These are phyloP conservation scores for Euzophera pinguis DNA, from an alignment of 2,888 invertebrate species.

Conservation along the genomic window DNA sequence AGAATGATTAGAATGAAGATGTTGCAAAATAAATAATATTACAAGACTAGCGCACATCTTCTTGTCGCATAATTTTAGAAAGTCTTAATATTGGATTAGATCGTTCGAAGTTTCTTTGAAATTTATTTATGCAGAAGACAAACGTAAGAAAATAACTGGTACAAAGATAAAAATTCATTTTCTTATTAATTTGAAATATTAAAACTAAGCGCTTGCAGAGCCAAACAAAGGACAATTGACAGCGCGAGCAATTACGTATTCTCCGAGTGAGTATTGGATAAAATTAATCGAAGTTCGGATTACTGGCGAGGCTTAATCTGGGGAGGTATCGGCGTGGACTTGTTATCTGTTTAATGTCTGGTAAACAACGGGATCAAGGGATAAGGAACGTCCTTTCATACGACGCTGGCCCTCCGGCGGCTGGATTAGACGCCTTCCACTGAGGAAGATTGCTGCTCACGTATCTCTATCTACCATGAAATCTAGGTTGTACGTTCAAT, in stretches of 20 bases:
- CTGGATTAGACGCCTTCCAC: slow-evolving; percentile 65
- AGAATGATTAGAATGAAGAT: no score
- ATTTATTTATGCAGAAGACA: no score
- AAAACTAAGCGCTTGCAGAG: slow-evolving; percentile 12
- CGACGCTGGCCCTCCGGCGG: slow-evolving; percentile 70
- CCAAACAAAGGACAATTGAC: slow-evolving; percentile 36
- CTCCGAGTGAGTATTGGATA: slow-evolving; percentile 72
- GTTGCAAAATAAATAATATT: no score
- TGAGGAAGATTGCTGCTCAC: slow-evolving; percentile 63
- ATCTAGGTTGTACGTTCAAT: not conserved
- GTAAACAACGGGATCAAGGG: slow-evolving; percentile 81
- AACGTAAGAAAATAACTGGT: no score
- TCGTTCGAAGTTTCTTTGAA: no score
- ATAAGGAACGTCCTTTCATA: slow-evolving; percentile 77
- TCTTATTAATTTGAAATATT: not conserved
- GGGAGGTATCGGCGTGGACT: slow-evolving; percentile 76
- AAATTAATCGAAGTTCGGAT: slow-evolving; percentile 79
- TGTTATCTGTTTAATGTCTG: slow-evolving; percentile 81
- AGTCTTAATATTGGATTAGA: no score
- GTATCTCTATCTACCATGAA: slow-evolving; percentile 38
- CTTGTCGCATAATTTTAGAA: no score
- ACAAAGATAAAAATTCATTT: no score
- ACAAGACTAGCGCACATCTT: no score
- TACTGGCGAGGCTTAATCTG: slow-evolving; percentile 74
- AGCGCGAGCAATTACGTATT: slow-evolving; percentile 54